Evolutionary conservation across 2,797 vertebrate genomes (phyloP).

Genomic region (Pelobates cultripes): DNA sequence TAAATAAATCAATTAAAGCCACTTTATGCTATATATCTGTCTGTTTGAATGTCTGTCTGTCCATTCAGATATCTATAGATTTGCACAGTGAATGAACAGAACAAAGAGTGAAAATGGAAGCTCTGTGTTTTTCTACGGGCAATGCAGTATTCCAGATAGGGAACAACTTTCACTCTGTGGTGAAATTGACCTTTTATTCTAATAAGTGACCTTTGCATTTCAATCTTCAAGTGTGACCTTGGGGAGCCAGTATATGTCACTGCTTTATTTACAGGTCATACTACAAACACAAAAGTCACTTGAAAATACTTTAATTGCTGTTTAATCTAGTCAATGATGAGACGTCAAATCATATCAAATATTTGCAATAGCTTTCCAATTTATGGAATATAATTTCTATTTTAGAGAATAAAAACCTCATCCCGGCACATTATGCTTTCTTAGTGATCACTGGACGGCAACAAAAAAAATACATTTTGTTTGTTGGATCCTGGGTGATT

Average conservation of each 20-base stretch:
- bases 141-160: neutral
- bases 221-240: slow-evolving; percentile 41
- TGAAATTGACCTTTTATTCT: slow-evolving; percentile 51
- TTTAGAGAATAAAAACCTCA: neutral
- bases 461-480: no score
- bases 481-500: neutral
- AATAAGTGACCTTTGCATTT: slow-evolving; percentile 53
- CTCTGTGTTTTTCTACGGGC: no score
- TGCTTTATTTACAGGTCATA: slow-evolving; percentile 52
- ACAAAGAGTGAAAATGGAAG: no score
- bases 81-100: no score
- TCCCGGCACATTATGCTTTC: neutral
- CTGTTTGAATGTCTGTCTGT: no score
- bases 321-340: slow-evolving; percentile 30
- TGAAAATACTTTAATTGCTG: slow-evolving; percentile 30
- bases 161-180: slow-evolving; percentile 46
- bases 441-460: no score
- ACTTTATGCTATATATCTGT: no score
- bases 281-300: slow-evolving; percentile 44
- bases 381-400: neutral
- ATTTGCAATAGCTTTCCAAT: slow-evolving; percentile 12
- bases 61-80: no score
- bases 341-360: slow-evolving; percentile 20
- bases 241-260: slow-evolving; percentile 42
- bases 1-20: no score